phyloP scores from a whole-genome alignment of 2,113 vertebrate species.

The Chamaetylas fuelleborni region DNA sequence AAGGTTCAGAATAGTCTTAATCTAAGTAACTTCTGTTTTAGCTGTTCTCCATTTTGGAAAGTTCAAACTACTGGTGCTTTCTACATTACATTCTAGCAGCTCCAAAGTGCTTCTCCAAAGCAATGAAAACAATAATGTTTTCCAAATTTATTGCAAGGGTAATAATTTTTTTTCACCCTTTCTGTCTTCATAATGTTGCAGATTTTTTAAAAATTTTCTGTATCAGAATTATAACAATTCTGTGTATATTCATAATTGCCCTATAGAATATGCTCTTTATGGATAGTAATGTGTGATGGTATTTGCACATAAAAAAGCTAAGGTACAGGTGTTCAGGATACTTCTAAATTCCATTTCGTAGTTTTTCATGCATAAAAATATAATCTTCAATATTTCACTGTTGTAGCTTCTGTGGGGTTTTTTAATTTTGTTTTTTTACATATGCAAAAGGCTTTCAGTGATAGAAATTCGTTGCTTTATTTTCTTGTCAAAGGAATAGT shows the following conservation, averaged over 20 bases:
- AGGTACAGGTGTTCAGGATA: not conserved
- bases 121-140: not conserved
- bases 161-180: not conserved
- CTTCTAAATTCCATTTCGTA: not conserved
- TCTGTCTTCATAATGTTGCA: not conserved
- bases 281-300: not conserved
- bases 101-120: not conserved
- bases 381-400: not conserved
- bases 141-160: not conserved
- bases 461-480: not conserved
- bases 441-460: not conserved
- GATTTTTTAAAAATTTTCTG: not conserved
- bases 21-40: not conserved
- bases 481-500: not conserved
- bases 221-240: not conserved
- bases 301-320: not conserved
- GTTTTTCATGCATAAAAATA: not conserved
- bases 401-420: not conserved
- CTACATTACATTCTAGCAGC: not conserved
- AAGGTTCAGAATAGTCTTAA: not conserved
- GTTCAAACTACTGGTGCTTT: not conserved
- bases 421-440: not conserved
- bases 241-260: not conserved
- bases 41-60: not conserved
- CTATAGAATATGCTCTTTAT: not conserved